Conservation (phyloP, 2,888 invertebrate species). For the Lithodes maja region DNA sequence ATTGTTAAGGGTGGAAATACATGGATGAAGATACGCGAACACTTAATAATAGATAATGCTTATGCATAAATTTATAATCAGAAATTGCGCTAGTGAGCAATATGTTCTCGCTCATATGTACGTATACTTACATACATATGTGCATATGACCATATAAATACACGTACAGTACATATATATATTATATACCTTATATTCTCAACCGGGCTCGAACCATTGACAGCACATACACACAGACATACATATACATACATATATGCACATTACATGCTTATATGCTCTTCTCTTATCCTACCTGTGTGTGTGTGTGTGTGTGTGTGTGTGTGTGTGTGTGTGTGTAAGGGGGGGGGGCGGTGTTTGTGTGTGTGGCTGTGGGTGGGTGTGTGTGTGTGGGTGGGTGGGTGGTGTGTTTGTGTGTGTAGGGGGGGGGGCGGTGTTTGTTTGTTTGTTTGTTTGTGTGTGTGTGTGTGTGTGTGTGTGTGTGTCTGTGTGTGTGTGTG, state of each 20-base stretch:
- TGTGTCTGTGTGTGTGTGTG: not conserved
- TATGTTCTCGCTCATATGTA: too few species aligned
- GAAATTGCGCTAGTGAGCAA: too few species aligned
- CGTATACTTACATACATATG: too few species aligned
- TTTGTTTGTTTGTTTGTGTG: not conserved
- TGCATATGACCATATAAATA: too few species aligned
- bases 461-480: not conserved
- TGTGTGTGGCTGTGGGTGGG: not conserved
- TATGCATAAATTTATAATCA: too few species aligned
- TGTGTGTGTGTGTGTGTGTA: not conserved
- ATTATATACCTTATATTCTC: too few species aligned
- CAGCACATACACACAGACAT: not conserved
- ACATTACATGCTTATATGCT: not conserved
- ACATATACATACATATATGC: slow-evolving; percentile 6
- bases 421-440: not conserved
- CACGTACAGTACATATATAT: too few species aligned
- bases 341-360: not conserved
- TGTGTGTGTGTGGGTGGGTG: slow-evolving; percentile 13
- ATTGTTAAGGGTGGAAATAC: too few species aligned
- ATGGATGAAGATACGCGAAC: too few species aligned
- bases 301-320: not conserved
- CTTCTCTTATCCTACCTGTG: slow-evolving; percentile 1
- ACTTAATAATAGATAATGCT: too few species aligned
- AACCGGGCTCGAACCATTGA: too few species aligned
- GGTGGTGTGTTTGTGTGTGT: not conserved